Evolutionary conservation across 2,888 invertebrate genomes (phyloP), one percentile per base, ranked within the genome.

Genomic region (Microchrysa polita): DNA sequence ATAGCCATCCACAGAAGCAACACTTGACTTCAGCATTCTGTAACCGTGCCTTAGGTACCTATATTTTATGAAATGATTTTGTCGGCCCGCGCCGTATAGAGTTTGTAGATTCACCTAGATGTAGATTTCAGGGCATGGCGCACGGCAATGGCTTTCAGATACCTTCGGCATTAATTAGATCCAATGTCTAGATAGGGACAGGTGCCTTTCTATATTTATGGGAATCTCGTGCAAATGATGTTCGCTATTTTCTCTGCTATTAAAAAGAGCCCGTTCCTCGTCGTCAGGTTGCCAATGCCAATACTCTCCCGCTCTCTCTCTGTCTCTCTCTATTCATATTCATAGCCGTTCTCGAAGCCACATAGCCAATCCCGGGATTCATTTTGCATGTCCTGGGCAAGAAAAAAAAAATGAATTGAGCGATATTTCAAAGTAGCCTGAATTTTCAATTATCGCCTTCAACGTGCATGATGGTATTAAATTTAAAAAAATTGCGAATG

Each of bases 221-320:
- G 67, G 72, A 60, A 65, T 65, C 72, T 72, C 73, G 65, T 74
- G 74, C 72, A 73, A 74, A 74, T 73, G 67, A 74, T 74, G 73
- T 67, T 74, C 74, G 5, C 67, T 61, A 60, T 67, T 52, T n/a
- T n/a, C n/a, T n/a, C n/a, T n/a, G n/a, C 71, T 67, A 74, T 72
- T 74, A 72, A 74, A n/a, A 61, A 27, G 48, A 12, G 67, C 44
- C 48, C 48, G 7, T 48, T 48, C 48, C 22, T 5, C 48, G 14
- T 34, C 53, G 53, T 53, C 16, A 10, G 18, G 18, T 10, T 52
- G 16, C 27, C 52, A 52, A 16, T 16, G 52, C 55, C 10, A 55
- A 10, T 20, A 20, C n/a, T n/a, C n/a, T n/a, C 18, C 55, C 10
- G 27, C n/a, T 55, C 55, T 7, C 18, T 55, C 22, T 7, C n/a